Base-by-base conservation (phyloP, 2,113 vertebrate genomes). In the Trematomus loennbergii region DNA sequence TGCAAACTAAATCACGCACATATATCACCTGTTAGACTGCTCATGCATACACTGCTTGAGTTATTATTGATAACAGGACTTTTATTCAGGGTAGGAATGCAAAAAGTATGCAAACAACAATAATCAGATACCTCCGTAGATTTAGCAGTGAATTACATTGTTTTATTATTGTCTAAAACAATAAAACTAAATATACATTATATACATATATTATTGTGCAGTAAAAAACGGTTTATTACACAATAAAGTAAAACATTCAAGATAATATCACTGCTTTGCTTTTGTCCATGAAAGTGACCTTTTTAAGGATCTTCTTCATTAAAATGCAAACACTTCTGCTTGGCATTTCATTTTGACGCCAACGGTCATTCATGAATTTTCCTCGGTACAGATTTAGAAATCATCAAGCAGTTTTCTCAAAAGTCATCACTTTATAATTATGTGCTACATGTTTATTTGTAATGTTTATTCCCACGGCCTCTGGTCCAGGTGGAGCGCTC, bases 271-370 rank as follows among this genome's bases (percentile, higher is more conserved):
- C 25, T 65, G 6, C 67, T 69, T n/a, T 57, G 25, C 29, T 48
- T 53, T 5, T 0, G 0, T 50, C 66, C 16, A 50, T 69, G 10
- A 33, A 1, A 57, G 18, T 68, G 82, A 85, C 76, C 63, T 88
- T 55, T 85, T 83, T n/a, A 63, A 40, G 8, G 61, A 40, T 53
- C 59, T 67, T 83, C 33, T 75, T 81, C 40, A 86, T 85, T 85
- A 49, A 72, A 60, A 49, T 77, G 48, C 69, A 74, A 25, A 82
- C 45, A 62, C 7, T 5, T 72, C 36, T 3, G 15, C 65, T 58
- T 73, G 77, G 40, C 59, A 83, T 83, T 78, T 83, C 48, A 43
- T 11, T 9, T 64, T 50, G 13, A n/a, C 12, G 25, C 46, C 0
- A 4, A 66, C 55, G n/a, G n/a, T 55, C 20, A 61, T 36, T 71